Evolutionary conservation across 2,888 invertebrate genomes (phyloP).

Genomic region (Plebejus anna): DNA sequence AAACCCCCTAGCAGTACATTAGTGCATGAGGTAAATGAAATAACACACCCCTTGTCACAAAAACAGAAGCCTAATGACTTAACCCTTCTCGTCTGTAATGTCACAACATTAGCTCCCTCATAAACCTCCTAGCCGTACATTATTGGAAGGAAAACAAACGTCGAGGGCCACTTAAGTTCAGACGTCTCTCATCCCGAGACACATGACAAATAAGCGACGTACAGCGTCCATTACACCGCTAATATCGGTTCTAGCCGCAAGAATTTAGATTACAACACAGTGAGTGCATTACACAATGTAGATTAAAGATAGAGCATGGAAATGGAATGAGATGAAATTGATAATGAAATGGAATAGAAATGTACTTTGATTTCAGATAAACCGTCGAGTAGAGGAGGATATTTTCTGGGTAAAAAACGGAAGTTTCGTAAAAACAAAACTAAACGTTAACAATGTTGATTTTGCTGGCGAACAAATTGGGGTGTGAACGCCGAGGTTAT

Average conservation of each 20-base stretch:
- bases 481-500: conserved; percentile 21
- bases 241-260: conserved; percentile 33
- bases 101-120: conserved; percentile 17
- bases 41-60: not conserved
- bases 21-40: not conserved
- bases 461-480: conserved; percentile 21
- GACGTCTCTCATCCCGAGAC: conserved; percentile 45
- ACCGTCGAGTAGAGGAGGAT: not conserved
- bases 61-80: conserved; percentile 11
- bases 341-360: conserved; percentile 15
- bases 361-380: not conserved
- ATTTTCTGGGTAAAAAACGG: not conserved
- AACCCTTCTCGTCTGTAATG: conserved; percentile 6
- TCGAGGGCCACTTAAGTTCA: conserved; percentile 54
- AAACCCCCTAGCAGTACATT: not conserved
- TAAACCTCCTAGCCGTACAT: conserved; percentile 42
- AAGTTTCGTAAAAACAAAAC: not conserved
- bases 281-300: conserved; percentile 20
- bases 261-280: conserved; percentile 23
- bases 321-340: not conserved
- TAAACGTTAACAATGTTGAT: conserved; percentile 22
- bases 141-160: conserved; percentile 63
- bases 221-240: conserved; percentile 21
- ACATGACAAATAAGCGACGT: conserved; percentile 50
- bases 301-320: conserved; percentile 10